Evolutionary conservation across 37 sponge, comb jelly and placozoan genomes (phyloP), one percentile per base, ranked within the genome.

Genomic region (Amphimedon queenslandica): DNA sequence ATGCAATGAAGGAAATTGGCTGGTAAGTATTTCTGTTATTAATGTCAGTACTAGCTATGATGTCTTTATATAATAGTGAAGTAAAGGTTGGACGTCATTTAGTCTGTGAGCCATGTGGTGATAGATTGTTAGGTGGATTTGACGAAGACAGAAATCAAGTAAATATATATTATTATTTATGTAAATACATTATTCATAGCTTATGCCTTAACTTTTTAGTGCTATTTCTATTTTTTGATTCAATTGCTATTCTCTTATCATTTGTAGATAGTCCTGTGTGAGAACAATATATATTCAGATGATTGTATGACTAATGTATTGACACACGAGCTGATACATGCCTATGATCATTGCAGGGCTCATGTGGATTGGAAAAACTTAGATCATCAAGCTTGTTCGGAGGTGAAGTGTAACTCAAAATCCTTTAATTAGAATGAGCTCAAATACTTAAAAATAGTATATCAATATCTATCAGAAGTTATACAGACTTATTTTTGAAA

Each of bases 271-370:
- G 93, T 95, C 0, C 67, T 95, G 42, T 95, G 96, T 79, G 94
- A 95, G 76, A 95, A 95, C 56, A 85, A 77, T 34, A 88, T 95
- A 57, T 85, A 88, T 64, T 84, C 93, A 40, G 86, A 91, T 32
- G 82, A 75, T 24, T 77, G 80, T 42, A 88, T 95, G 89, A 81
- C 84, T 68, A 90, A 92, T 20, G 77, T 76, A 8, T 51, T 95
- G 51, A 92, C 96, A n/a, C 96, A 95, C 37, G 96, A 95, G 74
- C 79, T 95, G 69, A 56, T 95, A 11, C 96, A 95, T 77, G 81
- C 86, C 2, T 92, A 80, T 69, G 96, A 95, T 77, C 64, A 88
- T 55, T 92, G 94, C 47, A 51, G 94, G 0, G 89, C 86, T 28
- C 55, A 82, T n/a, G 41, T 91, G 25, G 86, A 95, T 77, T 95